Evolutionary conservation across 2,113 vertebrate genomes (phyloP), one percentile per base, ranked within the genome.

Genomic region (Pelmatolapia mariae): DNA sequence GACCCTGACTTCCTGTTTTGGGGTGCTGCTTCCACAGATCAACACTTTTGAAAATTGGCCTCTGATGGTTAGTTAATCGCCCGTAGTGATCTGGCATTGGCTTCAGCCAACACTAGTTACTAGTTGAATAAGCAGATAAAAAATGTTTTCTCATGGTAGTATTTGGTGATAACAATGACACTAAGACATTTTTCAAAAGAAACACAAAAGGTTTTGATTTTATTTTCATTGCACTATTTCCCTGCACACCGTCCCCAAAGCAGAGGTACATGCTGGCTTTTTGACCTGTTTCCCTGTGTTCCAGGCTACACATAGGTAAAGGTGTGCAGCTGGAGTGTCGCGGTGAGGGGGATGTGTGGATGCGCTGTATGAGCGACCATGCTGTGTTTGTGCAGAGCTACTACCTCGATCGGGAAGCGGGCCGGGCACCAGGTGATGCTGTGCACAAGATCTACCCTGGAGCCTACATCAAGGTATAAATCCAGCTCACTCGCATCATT

Each of bases 381-480:
- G 96, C 97, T 3, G 93, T 97, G 10, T 97, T 97, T 47, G 96
- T 97, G 22, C 96, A 97, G 94, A 97, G 96, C 91, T 97, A 96
- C 88, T 97, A 97, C 88, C 89, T 96, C 83, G 96, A 97, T 90
- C 87, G 97, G 19, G 97, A 97, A 91, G 97, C 97, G 0, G 97
- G 97, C 1, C 89, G 97, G 8, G 97, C 97, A 1, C 97, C 97
- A 0, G 97, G 97, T 0, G 97, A 97, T 0, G 97, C 97, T 1
- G 97, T 97, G 59, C 97, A 98, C 93, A 97, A 97, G 90, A 97
- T 97, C 29, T 97, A 97, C 88, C 96, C 97, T 1, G 94, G 96
- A 2, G 97, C 97, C 3, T 96, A 97, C 89, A 96, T 97, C 83
- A 96, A 97, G 96, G 96, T 97, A 11, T 16, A 59, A 43, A 76